phyloP scores from a whole-genome alignment of 1,140 invertebrate species.

The Brachionus sp. region DNA sequence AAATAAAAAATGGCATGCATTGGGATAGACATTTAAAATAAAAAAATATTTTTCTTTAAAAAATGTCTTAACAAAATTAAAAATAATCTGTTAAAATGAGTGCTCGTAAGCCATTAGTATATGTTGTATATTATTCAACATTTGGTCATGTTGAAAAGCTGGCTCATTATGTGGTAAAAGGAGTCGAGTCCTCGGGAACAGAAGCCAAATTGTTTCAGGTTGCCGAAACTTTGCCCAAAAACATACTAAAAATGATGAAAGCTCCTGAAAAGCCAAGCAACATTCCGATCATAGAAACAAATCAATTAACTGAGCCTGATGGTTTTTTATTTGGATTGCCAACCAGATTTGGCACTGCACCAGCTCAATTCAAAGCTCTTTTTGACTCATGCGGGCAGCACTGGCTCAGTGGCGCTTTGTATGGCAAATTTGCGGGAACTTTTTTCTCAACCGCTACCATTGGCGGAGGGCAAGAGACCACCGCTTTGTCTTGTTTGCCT shows the following conservation, averaged over 20 bases:
- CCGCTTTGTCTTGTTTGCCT: background rate
- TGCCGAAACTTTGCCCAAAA: constrained; percentile 12
- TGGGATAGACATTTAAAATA: background rate
- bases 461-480: constrained; percentile 13
- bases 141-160: constrained; percentile 31
- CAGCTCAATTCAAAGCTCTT: constrained; percentile 14
- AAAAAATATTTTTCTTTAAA: background rate
- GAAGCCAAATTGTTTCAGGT: constrained; percentile 15
- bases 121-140: constrained; percentile 31
- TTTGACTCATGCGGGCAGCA: constrained; percentile 13
- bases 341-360: constrained; percentile 13
- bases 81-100: background rate
- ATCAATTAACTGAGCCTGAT: constrained; percentile 17
- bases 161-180: background rate
- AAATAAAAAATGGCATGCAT: too few species aligned
- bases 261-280: background rate
- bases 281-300: background rate
- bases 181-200: background rate
- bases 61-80: background rate
- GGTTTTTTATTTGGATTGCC: constrained; percentile 36
- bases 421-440: background rate
- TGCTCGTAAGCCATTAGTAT: background rate
- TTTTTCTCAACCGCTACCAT: constrained; percentile 8
- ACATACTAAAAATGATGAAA: constrained; percentile 10
- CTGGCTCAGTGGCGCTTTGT: constrained; percentile 2